Conservation (phyloP, 2,113 vertebrate genomes). For the Edolisoma coerulescens region DNA sequence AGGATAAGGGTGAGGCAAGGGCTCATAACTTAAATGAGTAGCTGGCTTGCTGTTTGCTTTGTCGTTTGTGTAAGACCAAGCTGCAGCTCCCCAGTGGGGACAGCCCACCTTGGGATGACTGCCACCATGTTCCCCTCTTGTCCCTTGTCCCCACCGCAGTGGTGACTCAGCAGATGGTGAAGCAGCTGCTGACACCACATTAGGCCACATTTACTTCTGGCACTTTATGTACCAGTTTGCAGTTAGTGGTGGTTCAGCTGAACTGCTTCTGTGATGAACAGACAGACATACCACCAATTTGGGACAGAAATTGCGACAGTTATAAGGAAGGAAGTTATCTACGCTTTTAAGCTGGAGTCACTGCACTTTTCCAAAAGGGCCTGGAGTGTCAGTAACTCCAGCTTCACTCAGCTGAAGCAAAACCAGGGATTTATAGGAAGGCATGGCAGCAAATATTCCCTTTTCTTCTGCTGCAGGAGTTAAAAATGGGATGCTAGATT, state of each 20-base stretch:
- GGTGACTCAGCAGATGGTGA: slow-evolving; percentile 17
- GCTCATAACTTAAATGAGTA: background rate
- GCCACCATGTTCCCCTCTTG: background rate
- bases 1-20: background rate
- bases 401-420: background rate
- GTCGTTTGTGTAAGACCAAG: background rate
- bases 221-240: background rate
- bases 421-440: background rate
- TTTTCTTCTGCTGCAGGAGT: background rate
- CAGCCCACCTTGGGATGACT: background rate
- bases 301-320: background rate
- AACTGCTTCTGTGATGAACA: background rate
- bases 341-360: background rate
- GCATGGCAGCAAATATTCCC: background rate
- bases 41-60: background rate
- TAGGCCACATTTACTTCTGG: background rate
- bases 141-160: background rate
- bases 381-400: background rate
- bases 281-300: background rate
- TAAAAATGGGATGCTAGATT: background rate
- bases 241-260: background rate
- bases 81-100: background rate
- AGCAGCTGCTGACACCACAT: slow-evolving; percentile 18
- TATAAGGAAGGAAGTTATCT: background rate
- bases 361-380: background rate